Conservation (phyloP, 1,140 invertebrate genomes). For the Rhopalosiphum maidis region DNA sequence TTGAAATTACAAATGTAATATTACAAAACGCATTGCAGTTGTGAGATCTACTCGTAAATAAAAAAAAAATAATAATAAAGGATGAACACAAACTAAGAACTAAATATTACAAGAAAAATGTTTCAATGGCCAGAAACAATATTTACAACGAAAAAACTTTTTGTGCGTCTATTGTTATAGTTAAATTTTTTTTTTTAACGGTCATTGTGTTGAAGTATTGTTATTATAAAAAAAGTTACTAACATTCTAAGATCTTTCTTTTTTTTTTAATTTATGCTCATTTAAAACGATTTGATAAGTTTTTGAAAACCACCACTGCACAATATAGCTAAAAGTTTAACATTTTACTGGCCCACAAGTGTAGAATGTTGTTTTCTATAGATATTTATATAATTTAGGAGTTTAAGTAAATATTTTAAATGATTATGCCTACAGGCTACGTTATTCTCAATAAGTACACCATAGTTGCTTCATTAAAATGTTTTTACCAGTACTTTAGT, state of each 20-base stretch:
- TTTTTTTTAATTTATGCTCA: conserved; percentile 16
- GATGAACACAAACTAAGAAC: conserved; percentile 26
- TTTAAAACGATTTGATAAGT: conserved; percentile 34
- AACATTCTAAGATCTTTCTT: background rate
- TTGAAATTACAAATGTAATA: conserved; percentile 11
- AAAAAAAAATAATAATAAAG: conserved; percentile 30
- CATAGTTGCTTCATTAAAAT: background rate
- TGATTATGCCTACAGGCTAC: background rate
- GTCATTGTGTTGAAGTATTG: conserved; percentile 9
- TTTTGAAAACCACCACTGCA: background rate
- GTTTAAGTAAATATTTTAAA: background rate
- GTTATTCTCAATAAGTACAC: background rate
- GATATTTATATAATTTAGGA: background rate
- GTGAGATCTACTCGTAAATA: background rate
- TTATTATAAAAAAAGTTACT: conserved; percentile 24
- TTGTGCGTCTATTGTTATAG: background rate
- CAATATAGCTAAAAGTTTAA: background rate
- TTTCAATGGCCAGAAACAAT: background rate
- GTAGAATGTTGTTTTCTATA: background rate
- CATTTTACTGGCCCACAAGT: background rate
- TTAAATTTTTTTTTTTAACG: conserved; percentile 10
- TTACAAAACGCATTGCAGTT: background rate
- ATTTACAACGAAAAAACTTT: conserved; percentile 9
- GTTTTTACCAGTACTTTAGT: background rate
- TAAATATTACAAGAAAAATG: background rate